Conservation (phyloP, 2,113 vertebrate genomes). For the Jacana jacana region DNA sequence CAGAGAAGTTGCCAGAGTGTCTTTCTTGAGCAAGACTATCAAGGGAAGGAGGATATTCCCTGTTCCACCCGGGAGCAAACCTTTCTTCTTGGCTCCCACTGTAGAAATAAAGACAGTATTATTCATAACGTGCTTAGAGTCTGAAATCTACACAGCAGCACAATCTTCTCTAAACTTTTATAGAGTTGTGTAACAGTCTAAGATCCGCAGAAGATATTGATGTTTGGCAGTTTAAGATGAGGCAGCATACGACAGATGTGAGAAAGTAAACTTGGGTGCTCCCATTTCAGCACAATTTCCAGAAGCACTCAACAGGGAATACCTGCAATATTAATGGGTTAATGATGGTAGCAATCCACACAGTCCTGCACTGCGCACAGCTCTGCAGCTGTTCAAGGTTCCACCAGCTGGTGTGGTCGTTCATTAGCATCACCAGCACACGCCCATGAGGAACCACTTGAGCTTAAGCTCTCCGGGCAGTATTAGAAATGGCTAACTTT, state of each 20-base stretch:
- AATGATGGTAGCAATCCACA: conserved; percentile 75
- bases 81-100: conserved; percentile 85
- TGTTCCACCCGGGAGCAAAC: conserved; percentile 85
- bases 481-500: neutral
- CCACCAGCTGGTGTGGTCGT: conserved; percentile 25
- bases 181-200: conserved; percentile 81
- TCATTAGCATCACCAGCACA: conserved; percentile 31
- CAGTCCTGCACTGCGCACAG: conserved; percentile 68
- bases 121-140: conserved; percentile 83
- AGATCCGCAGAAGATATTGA: conserved; percentile 81
- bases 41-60: conserved; percentile 84
- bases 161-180: conserved; percentile 81
- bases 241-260: conserved; percentile 73
- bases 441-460: neutral
- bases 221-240: conserved; percentile 81
- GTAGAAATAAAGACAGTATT: conserved; percentile 86
- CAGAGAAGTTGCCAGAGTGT: conserved; percentile 87
- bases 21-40: conserved; percentile 87
- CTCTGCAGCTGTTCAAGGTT: conserved; percentile 62
- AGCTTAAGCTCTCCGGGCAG: neutral
- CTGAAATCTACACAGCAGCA: conserved; percentile 81
- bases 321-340: conserved; percentile 84
- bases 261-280: conserved; percentile 80
- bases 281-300: conserved; percentile 78
- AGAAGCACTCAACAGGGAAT: conserved; percentile 81